phyloP scores from a whole-genome alignment of 2,113 vertebrate genomes.

The Propithecus coquereli region DNA sequence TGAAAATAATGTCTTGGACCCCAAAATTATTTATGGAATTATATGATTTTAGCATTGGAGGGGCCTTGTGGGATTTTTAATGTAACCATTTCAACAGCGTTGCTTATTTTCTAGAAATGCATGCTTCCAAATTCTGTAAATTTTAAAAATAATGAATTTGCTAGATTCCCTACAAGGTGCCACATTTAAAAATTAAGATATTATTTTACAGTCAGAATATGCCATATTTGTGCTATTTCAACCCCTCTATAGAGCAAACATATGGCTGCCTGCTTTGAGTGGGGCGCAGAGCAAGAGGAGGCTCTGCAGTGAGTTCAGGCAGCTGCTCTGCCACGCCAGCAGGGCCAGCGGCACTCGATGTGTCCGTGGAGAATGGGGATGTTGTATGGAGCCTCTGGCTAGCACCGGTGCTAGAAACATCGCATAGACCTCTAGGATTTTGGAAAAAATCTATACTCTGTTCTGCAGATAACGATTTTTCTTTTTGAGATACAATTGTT shows the following conservation, averaged over 20 bases:
- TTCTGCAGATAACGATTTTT: not conserved
- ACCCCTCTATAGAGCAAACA: too few relatives aligned
- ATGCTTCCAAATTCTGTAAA: not conserved
- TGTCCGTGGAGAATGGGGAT: rapidly evolving
- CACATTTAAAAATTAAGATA: not conserved
- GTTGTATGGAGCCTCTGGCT: not conserved
- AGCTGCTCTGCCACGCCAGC: rapidly evolving
- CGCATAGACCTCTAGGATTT: not conserved
- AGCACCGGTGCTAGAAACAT: not conserved
- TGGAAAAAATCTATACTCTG: too few relatives aligned
- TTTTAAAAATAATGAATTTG: not conserved
- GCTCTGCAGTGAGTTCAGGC: not conserved
- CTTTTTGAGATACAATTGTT: not conserved
- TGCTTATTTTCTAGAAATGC: not conserved
- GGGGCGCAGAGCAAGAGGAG: not conserved
- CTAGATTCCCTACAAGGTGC: not conserved
- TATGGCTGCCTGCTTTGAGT: rapidly evolving
- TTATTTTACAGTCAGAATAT: not conserved
- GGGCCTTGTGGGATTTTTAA: not conserved
- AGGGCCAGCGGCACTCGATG: rapidly evolving
- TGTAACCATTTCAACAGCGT: not conserved
- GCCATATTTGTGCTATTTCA: rapidly evolving
- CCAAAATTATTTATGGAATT: not conserved
- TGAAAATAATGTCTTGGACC: not conserved
- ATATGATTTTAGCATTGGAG: not conserved